Evolutionary conservation across 2,113 vertebrate species (phyloP).

Genomic region (Heptranchias perlo): DNA sequence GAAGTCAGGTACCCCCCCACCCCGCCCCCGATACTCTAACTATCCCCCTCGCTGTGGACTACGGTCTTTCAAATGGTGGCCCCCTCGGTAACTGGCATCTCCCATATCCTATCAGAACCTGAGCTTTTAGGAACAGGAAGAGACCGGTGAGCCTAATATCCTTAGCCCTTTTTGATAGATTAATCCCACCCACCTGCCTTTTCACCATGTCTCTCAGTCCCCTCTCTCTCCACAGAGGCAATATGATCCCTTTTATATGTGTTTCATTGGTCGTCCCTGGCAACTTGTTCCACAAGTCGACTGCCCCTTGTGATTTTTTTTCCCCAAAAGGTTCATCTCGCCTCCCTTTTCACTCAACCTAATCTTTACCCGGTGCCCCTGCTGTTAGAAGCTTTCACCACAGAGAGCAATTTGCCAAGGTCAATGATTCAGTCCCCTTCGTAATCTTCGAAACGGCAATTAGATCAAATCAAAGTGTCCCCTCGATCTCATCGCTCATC

Average conservation of each 20-base stretch:
- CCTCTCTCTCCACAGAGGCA: neutral
- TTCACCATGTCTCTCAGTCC: no score
- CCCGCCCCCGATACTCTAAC: rapidly evolving
- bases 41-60: neutral
- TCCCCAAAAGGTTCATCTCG: neutral
- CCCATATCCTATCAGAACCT: neutral
- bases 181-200: no score
- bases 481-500: neutral
- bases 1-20: slow-evolving; percentile 57
- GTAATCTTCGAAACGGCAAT: neutral
- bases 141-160: neutral
- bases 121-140: neutral
- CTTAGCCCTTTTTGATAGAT: neutral
- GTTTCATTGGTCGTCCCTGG: no score
- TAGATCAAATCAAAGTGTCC: neutral
- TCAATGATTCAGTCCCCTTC: neutral
- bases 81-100: neutral
- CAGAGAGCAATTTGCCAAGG: neutral
- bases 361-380: neutral
- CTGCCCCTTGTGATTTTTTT: neutral
- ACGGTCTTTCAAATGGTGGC: neutral
- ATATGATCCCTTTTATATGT: no score
- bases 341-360: neutral
- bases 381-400: neutral
- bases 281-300: no score